Evolutionary conservation across 2,888 invertebrate species (phyloP).

Genomic region (Drosophila parthenogenetica): DNA sequence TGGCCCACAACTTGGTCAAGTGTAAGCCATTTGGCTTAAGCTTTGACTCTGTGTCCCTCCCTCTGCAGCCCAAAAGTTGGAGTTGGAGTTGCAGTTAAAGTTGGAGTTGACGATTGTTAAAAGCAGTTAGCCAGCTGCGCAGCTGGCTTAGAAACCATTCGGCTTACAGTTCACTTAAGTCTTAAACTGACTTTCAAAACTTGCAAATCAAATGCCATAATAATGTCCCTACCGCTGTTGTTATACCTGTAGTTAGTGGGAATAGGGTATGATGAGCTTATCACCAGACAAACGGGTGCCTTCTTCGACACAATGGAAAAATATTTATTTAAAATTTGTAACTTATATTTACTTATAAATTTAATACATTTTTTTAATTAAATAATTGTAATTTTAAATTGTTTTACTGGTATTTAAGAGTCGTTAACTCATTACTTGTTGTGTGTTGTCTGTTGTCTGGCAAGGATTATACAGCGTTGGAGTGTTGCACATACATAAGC

Average conservation of each 20-base stretch:
- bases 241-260: not conserved
- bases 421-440: not conserved
- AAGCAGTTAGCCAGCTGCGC: slow-evolving; percentile 53
- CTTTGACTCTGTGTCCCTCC: not conserved
- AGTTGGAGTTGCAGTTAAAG: slow-evolving; percentile 58
- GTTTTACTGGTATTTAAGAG: not conserved
- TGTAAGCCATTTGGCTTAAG: slow-evolving; percentile 68
- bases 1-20: slow-evolving; percentile 67
- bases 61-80: slow-evolving; percentile 16
- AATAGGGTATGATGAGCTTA: too few species aligned
- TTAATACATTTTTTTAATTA: too few species aligned
- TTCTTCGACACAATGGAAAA: too few species aligned
- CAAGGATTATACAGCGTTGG: slow-evolving; percentile 28
- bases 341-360: too few species aligned
- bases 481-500: slow-evolving; percentile 1
- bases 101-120: slow-evolving; percentile 51
- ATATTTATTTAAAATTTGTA: too few species aligned
- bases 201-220: slow-evolving; percentile 53
- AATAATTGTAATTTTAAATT: not conserved
- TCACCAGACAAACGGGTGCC: too few species aligned
- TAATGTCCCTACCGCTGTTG: slow-evolving; percentile 35
- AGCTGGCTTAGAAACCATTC: slow-evolving; percentile 59
- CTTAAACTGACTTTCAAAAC: not conserved
- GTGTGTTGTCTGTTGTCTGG: slow-evolving; percentile 1
- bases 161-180: slow-evolving; percentile 15